Evolutionary conservation across 2,797 vertebrate genomes (phyloP).

Genomic region (Limnodromus scolopaceus): DNA sequence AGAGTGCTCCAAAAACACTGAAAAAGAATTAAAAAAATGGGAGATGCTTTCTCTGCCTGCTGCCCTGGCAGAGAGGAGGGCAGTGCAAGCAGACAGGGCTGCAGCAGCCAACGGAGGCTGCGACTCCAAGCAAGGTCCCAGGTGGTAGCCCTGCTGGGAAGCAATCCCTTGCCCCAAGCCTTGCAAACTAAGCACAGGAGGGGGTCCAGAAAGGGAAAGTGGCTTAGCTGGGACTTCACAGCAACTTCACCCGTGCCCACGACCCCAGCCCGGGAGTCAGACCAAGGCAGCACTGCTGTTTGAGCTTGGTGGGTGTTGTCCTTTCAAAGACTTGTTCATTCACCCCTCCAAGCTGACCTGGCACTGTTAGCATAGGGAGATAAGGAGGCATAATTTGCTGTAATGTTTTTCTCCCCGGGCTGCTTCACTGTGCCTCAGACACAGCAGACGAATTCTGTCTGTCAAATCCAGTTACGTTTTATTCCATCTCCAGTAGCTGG

Average conservation of each 20-base stretch:
- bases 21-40: neutral
- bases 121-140: neutral
- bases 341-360: neutral
- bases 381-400: conserved; percentile 46
- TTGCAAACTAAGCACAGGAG: neutral
- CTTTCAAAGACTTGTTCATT: neutral
- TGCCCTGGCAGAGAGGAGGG: neutral
- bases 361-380: neutral
- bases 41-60: neutral
- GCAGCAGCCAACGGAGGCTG: rapidly evolving
- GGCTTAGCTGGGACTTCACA: neutral
- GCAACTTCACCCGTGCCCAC: neutral
- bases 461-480: conserved; percentile 61
- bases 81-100: neutral
- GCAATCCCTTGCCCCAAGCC: neutral
- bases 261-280: neutral
- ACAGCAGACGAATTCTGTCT: conserved; percentile 53
- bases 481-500: conserved; percentile 50
- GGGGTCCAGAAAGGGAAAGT: neutral
- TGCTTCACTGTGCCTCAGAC: conserved; percentile 36
- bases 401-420: conserved; percentile 43
- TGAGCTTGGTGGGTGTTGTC: neutral
- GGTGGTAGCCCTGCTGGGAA: neutral
- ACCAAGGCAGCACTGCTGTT: neutral
- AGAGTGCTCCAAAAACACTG: rapidly evolving